Percentiles rank a stretch among this genome's conserved stretches.
phyloP scores from a whole-genome alignment of 2,797 vertebrate species.

The Acipenser transmontanus region DNA sequence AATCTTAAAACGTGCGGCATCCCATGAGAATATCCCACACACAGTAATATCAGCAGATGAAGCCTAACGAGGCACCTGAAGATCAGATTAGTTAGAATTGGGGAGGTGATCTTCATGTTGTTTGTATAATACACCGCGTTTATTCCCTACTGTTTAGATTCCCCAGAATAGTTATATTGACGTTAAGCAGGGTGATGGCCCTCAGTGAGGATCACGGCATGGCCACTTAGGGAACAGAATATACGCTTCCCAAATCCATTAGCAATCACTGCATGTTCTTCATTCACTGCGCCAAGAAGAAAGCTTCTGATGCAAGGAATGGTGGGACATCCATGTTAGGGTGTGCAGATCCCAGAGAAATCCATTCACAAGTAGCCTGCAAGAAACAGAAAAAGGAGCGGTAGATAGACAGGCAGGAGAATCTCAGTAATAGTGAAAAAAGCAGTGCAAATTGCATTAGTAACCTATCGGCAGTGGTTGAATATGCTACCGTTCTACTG shows the following conservation, averaged over 20 bases:
- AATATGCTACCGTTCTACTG: slow-evolving; percentile 73
- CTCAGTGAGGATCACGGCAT: slow-evolving; percentile 85
- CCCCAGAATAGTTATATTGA: slow-evolving; percentile 62
- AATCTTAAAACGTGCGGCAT: slow-evolving; percentile 97
- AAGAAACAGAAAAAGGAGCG: slow-evolving; percentile 63
- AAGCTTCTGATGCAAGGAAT: slow-evolving; percentile 80
- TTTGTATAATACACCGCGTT: slow-evolving; percentile 59
- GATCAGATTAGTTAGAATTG: slow-evolving; percentile 73
- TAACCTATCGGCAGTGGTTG: slow-evolving; percentile 53
- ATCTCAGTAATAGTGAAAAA: slow-evolving; percentile 43
- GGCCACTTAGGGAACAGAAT: slow-evolving; percentile 68
- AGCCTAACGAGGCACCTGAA: slow-evolving; percentile 75
- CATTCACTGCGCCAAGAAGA: slow-evolving; percentile 89
- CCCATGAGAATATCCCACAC: slow-evolving; percentile 87
- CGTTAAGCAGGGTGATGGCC: slow-evolving; percentile 64
- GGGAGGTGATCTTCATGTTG: slow-evolving; percentile 87
- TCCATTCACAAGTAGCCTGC: slow-evolving; percentile 73
- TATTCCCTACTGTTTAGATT: slow-evolving; percentile 63
- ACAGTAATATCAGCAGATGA: slow-evolving; percentile 80
- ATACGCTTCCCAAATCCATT: slow-evolving; percentile 76
- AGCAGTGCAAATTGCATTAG: slow-evolving; percentile 59
- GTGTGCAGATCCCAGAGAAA: slow-evolving; percentile 72
- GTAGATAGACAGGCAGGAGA: slow-evolving; percentile 53
- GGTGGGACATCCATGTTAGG: slow-evolving; percentile 87
- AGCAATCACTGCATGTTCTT: slow-evolving; percentile 80